phyloP scores from a whole-genome alignment of 2,797 vertebrate genomes.

The Pterois miles region DNA sequence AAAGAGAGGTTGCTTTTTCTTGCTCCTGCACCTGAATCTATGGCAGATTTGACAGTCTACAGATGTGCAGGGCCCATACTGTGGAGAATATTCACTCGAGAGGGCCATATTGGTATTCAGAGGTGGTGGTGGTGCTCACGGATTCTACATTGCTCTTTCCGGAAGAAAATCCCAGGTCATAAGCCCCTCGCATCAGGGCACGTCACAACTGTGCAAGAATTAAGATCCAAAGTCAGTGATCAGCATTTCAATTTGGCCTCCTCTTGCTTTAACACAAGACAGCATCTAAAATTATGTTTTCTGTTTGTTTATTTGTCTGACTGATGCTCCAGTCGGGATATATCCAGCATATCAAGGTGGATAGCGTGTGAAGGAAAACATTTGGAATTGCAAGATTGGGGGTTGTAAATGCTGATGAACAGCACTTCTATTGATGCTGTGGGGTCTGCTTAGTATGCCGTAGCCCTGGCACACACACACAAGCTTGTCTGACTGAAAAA shows the following conservation, averaged over 20 bases:
- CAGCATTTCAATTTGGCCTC: constrained; percentile 43
- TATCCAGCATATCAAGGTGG: constrained; percentile 36
- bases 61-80: not conserved
- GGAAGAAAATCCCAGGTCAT: constrained; percentile 58
- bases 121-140: constrained; percentile 32
- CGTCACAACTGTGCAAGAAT: constrained; percentile 33
- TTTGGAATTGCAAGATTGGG: constrained; percentile 55
- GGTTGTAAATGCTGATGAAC: constrained; percentile 75
- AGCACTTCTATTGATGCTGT: constrained; percentile 77
- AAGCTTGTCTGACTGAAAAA: constrained; percentile 38
- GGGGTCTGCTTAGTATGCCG: constrained; percentile 74
- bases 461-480: constrained; percentile 30
- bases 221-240: constrained; percentile 46
- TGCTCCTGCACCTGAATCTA: constrained; percentile 5
- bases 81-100: constrained; percentile 25
- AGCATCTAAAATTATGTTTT: not conserved
- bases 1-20: not conserved
- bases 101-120: constrained; percentile 58
- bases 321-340: not conserved
- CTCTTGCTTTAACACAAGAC: constrained; percentile 7
- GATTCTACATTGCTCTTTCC: constrained; percentile 41
- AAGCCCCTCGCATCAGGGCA: constrained; percentile 51
- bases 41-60: constrained; percentile 26
- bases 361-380: constrained; percentile 55
- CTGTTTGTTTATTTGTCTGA: constrained; percentile 17